Conservation (phyloP, 2,888 invertebrate genomes). For the Drosophila ustulata region DNA sequence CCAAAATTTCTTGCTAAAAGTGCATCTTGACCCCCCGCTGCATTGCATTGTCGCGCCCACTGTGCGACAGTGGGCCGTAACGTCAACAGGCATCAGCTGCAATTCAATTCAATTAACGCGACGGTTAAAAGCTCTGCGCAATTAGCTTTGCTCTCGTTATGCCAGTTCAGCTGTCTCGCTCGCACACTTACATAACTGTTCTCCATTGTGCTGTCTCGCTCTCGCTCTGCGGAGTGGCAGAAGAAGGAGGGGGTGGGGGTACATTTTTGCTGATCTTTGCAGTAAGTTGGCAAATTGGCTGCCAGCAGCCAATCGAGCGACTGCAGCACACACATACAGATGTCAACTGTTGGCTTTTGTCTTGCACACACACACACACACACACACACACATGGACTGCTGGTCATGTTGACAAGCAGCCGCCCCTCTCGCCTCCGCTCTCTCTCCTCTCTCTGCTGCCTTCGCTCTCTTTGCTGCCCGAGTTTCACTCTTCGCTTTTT, state of each 20-base stretch:
- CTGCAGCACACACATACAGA: conserved; percentile 39
- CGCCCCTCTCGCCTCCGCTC: background rate
- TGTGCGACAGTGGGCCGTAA: conserved; percentile 36
- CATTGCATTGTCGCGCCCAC: conserved; percentile 8
- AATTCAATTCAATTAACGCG: conserved; percentile 77
- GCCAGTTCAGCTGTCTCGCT: background rate
- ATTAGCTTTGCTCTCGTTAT: conserved; percentile 49
- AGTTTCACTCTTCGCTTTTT: conserved; percentile 37
- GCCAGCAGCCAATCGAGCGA: conserved; percentile 64
- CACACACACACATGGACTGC: conserved; percentile 20
- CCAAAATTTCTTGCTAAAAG: too few species aligned
- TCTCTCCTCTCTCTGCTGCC: background rate
- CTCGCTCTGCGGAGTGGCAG: background rate
- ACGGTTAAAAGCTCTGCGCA: conserved; percentile 66
- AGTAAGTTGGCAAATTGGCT: conserved; percentile 80
- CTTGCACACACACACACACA: conserved; percentile 48
- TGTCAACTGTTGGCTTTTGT: conserved; percentile 74
- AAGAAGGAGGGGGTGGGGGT: background rate
- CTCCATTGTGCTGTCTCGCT: background rate
- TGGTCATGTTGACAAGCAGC: conserved; percentile 75
- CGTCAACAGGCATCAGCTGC: conserved; percentile 43
- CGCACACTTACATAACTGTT: background rate
- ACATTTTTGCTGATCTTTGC: conserved; percentile 78
- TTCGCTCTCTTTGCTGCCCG: conserved; percentile 7
- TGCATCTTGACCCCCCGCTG: background rate